Conservation (phyloP, 2,797 vertebrate species). For the Merluccius polli region DNA sequence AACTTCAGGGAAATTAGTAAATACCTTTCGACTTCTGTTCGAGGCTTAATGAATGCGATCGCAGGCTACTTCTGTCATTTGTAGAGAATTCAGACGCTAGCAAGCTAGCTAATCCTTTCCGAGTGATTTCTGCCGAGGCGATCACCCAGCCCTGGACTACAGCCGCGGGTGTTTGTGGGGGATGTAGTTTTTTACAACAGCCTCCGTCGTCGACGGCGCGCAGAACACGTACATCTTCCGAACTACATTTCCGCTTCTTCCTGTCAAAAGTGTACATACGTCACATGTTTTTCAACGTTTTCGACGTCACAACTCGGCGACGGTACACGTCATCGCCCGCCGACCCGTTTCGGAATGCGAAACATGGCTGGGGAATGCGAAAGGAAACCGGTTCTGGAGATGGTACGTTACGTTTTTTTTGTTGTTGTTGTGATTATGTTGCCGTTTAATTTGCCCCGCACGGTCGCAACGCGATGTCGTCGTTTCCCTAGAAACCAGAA, state of each 20-base stretch:
- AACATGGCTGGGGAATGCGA: slow-evolving; percentile 72
- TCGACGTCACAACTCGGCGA: slow-evolving; percentile 21
- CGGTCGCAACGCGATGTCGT: fast-evolving
- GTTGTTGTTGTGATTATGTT: no score
- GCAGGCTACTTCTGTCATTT: slow-evolving; percentile 47
- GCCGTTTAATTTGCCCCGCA: background rate
- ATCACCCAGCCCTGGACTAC: slow-evolving; percentile 29
- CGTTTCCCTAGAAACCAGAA: background rate
- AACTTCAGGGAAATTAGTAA: background rate
- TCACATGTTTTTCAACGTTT: slow-evolving; percentile 42
- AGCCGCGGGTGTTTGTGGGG: slow-evolving; percentile 9
- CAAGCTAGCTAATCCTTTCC: slow-evolving; percentile 64
- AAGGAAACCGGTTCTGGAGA: slow-evolving; percentile 67
- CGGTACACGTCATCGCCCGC: background rate
- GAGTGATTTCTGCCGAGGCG: slow-evolving; percentile 60
- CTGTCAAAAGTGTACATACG: slow-evolving; percentile 1
- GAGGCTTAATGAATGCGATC: slow-evolving; percentile 29
- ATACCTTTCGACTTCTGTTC: slow-evolving; percentile 49
- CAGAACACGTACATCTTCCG: background rate
- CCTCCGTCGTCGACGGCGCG: fast-evolving
- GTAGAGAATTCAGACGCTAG: slow-evolving; percentile 43
- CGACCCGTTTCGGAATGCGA: background rate
- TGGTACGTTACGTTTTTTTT: no score
- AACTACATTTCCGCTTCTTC: slow-evolving; percentile 46
- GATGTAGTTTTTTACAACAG: slow-evolving; percentile 52